Evolutionary conservation across 2,797 vertebrate species (phyloP).

Genomic region (Chromobotia macracanthus): DNA sequence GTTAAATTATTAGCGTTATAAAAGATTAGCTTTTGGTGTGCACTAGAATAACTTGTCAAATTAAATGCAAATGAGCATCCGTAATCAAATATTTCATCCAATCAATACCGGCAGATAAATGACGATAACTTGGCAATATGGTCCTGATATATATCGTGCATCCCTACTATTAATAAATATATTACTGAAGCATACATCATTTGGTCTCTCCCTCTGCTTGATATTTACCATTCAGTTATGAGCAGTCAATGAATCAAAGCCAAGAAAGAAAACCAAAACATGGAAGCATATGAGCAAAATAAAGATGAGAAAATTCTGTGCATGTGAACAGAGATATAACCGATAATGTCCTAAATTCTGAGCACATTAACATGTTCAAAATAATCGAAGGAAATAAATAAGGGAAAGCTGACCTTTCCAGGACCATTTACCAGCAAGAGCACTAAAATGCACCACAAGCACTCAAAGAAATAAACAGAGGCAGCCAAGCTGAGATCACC

Average conservation of each 20-base stretch:
- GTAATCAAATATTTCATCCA: not conserved
- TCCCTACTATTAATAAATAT: not conserved
- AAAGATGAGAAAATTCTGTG: constrained; percentile 37
- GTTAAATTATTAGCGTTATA: no score
- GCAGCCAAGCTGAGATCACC: not conserved
- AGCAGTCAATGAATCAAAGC: constrained; percentile 46
- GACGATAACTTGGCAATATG: not conserved
- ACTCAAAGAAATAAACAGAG: constrained; percentile 22
- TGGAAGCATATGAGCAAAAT: constrained; percentile 51
- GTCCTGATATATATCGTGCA: not conserved
- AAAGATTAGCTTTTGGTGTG: no score
- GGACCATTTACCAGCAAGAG: constrained; percentile 15
- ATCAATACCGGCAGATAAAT: not conserved
- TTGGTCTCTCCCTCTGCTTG: constrained; percentile 37
- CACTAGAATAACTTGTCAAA: no score
- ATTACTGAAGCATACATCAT: constrained; percentile 39
- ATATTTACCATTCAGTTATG: not conserved
- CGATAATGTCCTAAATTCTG: constrained; percentile 21
- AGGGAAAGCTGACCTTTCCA: not conserved
- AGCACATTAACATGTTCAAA: not conserved
- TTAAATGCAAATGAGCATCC: no score
- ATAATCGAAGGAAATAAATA: not conserved
- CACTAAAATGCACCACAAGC: constrained; percentile 9
- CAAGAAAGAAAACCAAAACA: constrained; percentile 32
- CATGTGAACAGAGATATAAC: constrained; percentile 27